Evolutionary conservation across 2,888 invertebrate genomes (phyloP).

Genomic region (Listrodromus nycthemerus): DNA sequence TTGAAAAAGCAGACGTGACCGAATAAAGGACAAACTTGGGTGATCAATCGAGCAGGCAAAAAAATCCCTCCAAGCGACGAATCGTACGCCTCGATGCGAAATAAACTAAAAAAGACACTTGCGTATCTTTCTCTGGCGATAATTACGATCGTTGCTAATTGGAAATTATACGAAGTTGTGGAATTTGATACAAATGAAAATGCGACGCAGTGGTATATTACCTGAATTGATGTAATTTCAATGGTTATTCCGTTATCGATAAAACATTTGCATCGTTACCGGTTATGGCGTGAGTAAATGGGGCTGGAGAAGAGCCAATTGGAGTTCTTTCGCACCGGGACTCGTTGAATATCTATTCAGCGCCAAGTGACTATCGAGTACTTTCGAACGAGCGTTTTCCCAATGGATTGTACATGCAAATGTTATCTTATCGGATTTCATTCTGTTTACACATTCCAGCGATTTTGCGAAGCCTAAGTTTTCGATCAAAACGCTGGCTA

Average conservation of each 20-base stretch:
- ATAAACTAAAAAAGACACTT: background rate
- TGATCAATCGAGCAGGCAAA: background rate
- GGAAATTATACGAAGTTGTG: background rate
- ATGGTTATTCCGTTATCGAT: conserved; percentile 28
- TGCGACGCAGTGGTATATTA: background rate
- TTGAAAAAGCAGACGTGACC: background rate
- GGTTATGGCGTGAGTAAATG: conserved; percentile 13
- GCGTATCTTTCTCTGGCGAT: background rate
- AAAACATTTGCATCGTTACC: conserved; percentile 45
- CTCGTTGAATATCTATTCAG: conserved; percentile 37
- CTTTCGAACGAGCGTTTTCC: background rate
- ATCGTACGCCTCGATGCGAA: background rate
- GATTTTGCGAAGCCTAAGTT: background rate
- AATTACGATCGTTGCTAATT: conserved; percentile 22
- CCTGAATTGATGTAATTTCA: conserved; percentile 5
- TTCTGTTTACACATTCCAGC: background rate
- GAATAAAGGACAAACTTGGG: background rate
- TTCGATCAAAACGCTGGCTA: background rate
- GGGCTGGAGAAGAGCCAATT: conserved; percentile 16
- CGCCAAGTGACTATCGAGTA: conserved; percentile 22
- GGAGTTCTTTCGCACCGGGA: conserved; percentile 26
- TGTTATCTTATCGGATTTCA: conserved; percentile 1
- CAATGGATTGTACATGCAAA: conserved; percentile 12
- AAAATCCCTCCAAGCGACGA: background rate
- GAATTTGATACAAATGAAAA: background rate